phyloP scores from a whole-genome alignment of 2,888 invertebrate genomes.

The Lithodes maja region DNA sequence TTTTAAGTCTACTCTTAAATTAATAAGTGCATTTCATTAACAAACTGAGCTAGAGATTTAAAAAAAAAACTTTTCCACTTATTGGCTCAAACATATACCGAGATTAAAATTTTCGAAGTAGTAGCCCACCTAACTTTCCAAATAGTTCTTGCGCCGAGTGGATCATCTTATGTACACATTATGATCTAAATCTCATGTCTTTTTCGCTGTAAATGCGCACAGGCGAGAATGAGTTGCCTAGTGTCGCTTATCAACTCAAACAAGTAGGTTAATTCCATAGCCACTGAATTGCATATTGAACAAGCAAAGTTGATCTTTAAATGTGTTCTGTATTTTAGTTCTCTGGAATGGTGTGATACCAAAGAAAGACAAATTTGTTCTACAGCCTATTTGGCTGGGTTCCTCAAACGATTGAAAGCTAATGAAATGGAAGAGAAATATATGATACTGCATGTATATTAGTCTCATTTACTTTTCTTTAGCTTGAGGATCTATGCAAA shows the following conservation, averaged over 20 bases:
- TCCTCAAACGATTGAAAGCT: too few relatives aligned
- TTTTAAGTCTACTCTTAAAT: neutral
- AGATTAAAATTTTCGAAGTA: neutral
- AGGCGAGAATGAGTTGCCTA: neutral
- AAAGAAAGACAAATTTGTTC: too few relatives aligned
- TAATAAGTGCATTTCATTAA: neutral
- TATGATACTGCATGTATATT: too few relatives aligned
- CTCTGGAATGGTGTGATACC: too few relatives aligned
- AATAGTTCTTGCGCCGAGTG: neutral
- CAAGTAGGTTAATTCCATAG: neutral
- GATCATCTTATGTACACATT: neutral
- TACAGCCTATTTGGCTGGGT: too few relatives aligned
- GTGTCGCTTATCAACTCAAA: neutral
- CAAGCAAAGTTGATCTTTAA: too few relatives aligned
- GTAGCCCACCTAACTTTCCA: neutral
- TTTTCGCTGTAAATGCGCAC: slow-evolving; percentile 2
- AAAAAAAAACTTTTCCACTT: neutral
- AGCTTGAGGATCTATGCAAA: too few relatives aligned
- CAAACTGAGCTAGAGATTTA: neutral
- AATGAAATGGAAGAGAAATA: too few relatives aligned
- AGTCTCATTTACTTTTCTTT: too few relatives aligned
- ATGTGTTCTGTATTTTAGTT: too few relatives aligned
- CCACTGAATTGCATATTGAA: too few relatives aligned
- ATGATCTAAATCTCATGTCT: neutral
- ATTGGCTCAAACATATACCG: too few relatives aligned